phyloP scores from a whole-genome alignment of 2,113 vertebrate genomes.

The Procavia capensis region DNA sequence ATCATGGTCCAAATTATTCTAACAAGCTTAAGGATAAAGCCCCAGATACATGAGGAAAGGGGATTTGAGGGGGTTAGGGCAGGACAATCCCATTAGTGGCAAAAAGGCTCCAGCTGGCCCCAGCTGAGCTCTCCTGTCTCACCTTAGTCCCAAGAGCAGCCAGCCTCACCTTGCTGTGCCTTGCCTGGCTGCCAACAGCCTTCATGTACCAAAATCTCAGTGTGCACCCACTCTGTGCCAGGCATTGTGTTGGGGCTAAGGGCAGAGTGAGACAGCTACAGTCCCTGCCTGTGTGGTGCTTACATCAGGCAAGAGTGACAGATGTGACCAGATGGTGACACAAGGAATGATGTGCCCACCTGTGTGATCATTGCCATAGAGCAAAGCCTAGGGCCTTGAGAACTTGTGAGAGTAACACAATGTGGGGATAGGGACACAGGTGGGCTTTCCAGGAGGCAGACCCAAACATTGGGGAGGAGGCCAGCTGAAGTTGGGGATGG shows the following conservation, averaged over 20 bases:
- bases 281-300: not conserved
- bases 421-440: too few species aligned
- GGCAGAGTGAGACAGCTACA: not conserved
- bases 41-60: not conserved
- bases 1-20: conserved; percentile 34
- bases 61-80: conserved; percentile 45
- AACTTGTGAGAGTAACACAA: not conserved
- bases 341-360: accelerated
- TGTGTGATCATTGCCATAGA: not conserved
- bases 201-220: not conserved
- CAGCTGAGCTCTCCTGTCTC: not conserved
- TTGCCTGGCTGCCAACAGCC: not conserved
- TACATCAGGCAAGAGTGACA: not conserved
- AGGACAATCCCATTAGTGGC: conserved; percentile 44
- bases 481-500: not conserved
- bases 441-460: accelerated
- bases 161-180: not conserved
- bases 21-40: conserved; percentile 35
- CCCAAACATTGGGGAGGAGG: accelerated
- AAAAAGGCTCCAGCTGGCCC: not conserved
- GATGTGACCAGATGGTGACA: not conserved
- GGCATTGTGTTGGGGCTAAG: not conserved
- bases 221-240: not conserved
- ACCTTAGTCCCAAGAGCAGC: not conserved
- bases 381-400: not conserved